Evolutionary conservation across 1,140 invertebrate genomes (phyloP).

Genomic region (Zaprionus tsacasi): DNA sequence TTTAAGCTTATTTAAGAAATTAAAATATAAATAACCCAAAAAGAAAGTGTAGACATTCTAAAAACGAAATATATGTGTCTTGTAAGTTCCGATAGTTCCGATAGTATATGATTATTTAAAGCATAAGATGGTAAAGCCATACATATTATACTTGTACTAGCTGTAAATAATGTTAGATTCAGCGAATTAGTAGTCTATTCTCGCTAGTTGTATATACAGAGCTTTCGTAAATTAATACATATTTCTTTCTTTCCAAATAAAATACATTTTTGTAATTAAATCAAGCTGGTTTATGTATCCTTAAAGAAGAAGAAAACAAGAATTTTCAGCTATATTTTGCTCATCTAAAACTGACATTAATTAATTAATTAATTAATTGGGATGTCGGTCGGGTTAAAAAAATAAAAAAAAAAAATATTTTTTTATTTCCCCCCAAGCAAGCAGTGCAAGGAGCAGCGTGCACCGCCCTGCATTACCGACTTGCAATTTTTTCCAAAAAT

Average conservation of each 20-base stretch:
- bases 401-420: no score
- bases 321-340: no score
- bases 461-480: no score
- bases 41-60: slow-evolving; percentile 18
- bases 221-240: slow-evolving; percentile 47
- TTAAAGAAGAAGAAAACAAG: no score
- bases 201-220: slow-evolving; percentile 35
- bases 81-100: slow-evolving; percentile 15
- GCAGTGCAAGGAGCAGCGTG: no score
- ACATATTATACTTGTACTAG: slow-evolving; percentile 15
- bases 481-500: no score
- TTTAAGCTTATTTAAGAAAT: background rate
- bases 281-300: background rate
- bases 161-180: slow-evolving; percentile 43
- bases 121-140: no score
- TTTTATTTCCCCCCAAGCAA: no score
- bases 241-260: slow-evolving; percentile 26
- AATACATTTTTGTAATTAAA: slow-evolving; percentile 21
- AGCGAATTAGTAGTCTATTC: background rate
- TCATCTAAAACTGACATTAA: no score
- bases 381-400: no score
- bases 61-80: slow-evolving; percentile 13
- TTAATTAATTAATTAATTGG: no score
- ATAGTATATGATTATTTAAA: slow-evolving; percentile 8
- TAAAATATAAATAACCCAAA: background rate